Base-by-base conservation (phyloP, 1,140 invertebrate genomes). In the Bradysia coprophila region DNA sequence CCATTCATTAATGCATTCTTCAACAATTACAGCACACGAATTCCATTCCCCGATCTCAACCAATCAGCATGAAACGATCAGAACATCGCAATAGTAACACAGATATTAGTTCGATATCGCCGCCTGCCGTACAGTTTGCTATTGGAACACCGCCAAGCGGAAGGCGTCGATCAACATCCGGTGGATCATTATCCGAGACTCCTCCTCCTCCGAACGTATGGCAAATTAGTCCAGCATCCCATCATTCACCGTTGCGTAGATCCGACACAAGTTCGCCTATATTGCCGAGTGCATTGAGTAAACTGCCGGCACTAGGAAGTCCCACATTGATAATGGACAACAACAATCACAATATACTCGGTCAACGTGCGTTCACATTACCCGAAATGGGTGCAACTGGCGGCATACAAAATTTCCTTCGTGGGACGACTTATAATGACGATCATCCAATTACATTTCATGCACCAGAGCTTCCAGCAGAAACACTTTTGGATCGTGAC, bases 401-500 rank as follows among this genome's bases (percentile, higher is more conserved):
- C 18, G 73, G 72, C 42, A 66, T 74, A 41, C 72, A 71, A 49
- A 68, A 53, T 38, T 65, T 75, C 43, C 59, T 66, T 23, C 71
- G 74, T 32, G 33, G 33, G 5, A 63, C 69, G 16, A 64, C 58
- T 40, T 8, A 42, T 54, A 16, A 55, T 49, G 16, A 53, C 42
- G 47, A 44, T 11, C 48, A 46, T 43, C 78, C 76, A 43, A 72
- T 84, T 45, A 77, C 76, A 45, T 94, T 93, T 64, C 73, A 87
- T 20, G 75, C 82, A 21, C 90, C 90, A 5, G 91, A 95, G 59
- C 63, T 98, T 42, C 85, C 88, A 28, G 89, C 95, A 62, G 93
- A 98, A 65, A 96, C 92, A 18, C 67, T 98, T 16, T 72, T 96
- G 46, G 89, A 93, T 72, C 75, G 81, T 43, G 87, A 91, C 55